Evolutionary conservation across 2,113 vertebrate species (phyloP).

Genomic region (Neoarius graeffei): DNA sequence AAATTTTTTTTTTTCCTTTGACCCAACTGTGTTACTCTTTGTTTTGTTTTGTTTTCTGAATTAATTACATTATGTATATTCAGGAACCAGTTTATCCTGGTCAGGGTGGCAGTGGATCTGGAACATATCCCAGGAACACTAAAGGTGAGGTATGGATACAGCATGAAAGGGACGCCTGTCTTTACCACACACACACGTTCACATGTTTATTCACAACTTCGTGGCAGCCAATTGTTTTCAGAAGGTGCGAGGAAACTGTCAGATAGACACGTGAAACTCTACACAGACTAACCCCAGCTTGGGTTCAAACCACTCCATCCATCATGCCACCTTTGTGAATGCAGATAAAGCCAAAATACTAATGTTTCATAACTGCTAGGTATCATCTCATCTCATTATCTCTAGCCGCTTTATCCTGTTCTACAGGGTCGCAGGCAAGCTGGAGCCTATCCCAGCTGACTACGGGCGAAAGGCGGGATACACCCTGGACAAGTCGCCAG

Average conservation of each 20-base stretch:
- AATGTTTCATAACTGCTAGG: not conserved
- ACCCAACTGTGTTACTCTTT: not conserved
- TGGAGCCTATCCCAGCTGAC: too few relatives aligned
- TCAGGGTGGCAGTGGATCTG: not conserved
- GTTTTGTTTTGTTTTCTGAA: not conserved
- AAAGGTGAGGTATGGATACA: not conserved
- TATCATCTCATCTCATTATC: too few relatives aligned
- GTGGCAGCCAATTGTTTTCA: not conserved
- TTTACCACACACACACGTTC: not conserved
- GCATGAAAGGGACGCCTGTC: not conserved
- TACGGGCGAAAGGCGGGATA: too few relatives aligned
- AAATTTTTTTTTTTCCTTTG: not conserved
- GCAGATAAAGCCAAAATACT: not conserved
- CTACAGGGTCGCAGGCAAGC: too few relatives aligned
- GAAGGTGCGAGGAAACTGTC: not conserved
- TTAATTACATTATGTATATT: not conserved
- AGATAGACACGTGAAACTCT: not conserved
- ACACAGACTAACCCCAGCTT: not conserved
- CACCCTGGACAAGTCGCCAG: too few relatives aligned
- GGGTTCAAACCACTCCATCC: not conserved
- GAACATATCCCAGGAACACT: not conserved
- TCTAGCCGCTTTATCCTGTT: too few relatives aligned
- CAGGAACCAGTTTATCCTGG: not conserved
- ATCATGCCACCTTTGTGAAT: not conserved
- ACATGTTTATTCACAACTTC: not conserved